Conservation (phyloP, 2,888 invertebrate genomes). For the Serrognathus titanus region DNA sequence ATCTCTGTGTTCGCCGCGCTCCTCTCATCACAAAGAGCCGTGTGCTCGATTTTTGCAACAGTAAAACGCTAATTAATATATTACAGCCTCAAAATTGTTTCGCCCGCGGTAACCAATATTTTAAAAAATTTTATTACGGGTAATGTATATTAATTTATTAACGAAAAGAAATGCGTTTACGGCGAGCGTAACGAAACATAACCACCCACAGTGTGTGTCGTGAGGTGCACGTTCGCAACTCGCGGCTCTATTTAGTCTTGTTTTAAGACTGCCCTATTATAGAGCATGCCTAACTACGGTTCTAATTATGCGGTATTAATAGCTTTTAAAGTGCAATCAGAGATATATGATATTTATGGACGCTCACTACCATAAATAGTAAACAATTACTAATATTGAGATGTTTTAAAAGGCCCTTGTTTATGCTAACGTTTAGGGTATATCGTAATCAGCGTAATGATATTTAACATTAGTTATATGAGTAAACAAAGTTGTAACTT, state of each 20-base stretch:
- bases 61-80: constrained; percentile 13
- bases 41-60: neutral
- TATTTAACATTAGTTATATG: no score
- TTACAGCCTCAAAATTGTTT: constrained; percentile 13
- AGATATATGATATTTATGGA: constrained; percentile 31
- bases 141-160: constrained; percentile 10
- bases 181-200: constrained; percentile 27
- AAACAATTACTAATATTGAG: constrained; percentile 18
- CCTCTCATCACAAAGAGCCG: no score
- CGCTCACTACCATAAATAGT: constrained; percentile 19
- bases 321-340: constrained; percentile 26
- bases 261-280: neutral
- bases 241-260: constrained; percentile 12
- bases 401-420: no score
- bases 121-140: constrained; percentile 14
- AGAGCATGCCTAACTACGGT: constrained; percentile 10
- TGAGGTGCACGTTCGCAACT: constrained; percentile 17
- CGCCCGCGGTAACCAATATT: constrained; percentile 11
- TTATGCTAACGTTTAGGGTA: no score
- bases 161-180: neutral
- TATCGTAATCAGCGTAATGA: no score
- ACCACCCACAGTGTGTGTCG: constrained; percentile 33
- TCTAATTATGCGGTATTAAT: constrained; percentile 30
- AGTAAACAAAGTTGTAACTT: no score
- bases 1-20: no score